Base-by-base conservation (phyloP, 2,888 invertebrate genomes). In the Branchipolynoe longqiensis region DNA sequence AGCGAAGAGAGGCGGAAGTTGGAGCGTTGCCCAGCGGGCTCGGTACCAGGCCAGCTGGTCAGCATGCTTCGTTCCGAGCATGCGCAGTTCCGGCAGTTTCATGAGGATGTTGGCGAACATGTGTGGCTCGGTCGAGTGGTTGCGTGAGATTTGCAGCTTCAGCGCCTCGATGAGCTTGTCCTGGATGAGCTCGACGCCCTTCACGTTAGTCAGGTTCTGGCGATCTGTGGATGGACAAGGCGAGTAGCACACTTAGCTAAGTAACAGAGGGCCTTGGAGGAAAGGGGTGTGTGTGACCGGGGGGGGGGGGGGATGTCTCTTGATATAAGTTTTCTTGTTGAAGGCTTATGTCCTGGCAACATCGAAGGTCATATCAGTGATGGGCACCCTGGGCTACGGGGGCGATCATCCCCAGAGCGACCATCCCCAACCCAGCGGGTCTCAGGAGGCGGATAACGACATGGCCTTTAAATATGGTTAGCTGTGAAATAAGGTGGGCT, bases 1-100 rank as follows among this genome's bases (percentile, higher is more conserved):
- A 54, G 98, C 97, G 94, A 98, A 99, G 85, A 99, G 95, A 1
- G 98, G 98, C 74, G 98, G 98, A 91, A 98, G 95, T 87, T 92
- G 92, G 88, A 96, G 95, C 86, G 96, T 95, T 36, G 91, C 90
- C 98, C 98, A 98, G 91, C 96, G 95, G 58, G 90, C 85, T 90
- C 98, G 96, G 94, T 97, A 98, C 98, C 98, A 99, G 93, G 96
- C 96, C 91, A 98, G 88, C 28, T 91, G 89, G 85, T 96, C 96
- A 90, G 96, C 95, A 94, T 98, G 98, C 89, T 97, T 96, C 69
- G 95, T 95, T 48, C 98, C 97, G 84, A 99, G 95, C 48, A 96
- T 95, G 87, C 97, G 95, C 88, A 97, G 95, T 93, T 98, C 97
- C 62, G 96, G 96, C 92, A 97, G 95, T 93, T 95, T 94, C 93